Base-by-base conservation (phyloP, 2,113 vertebrate genomes). In the Cryptotis parvus region DNA sequence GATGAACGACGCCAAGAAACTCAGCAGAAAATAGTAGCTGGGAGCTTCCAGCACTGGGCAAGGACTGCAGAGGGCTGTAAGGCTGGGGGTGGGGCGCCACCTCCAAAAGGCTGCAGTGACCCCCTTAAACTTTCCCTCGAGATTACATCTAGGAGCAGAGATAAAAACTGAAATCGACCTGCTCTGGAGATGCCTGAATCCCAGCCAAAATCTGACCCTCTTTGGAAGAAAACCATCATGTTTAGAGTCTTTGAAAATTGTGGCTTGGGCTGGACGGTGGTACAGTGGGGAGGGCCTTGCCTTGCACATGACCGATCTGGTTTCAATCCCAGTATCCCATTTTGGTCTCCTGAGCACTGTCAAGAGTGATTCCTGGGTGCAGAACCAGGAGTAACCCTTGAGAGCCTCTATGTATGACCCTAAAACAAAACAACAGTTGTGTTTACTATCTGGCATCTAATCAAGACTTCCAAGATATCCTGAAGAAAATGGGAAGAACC, bases 201-300 rank as follows among this genome's bases (percentile, higher is more conserved):
- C 15, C 7, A 9, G 70, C 45, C 41, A 66, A 4, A 52, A 55
- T 31, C 16, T 55, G 24, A 55, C 73, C 10, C 4, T 41, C 33
- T 83, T 33, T 58, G 31, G 58, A 73, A 90, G 58, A 75, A 65
- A 66, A 66, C 24, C 55, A 55, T 37, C 65, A 80, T 41, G 5
- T 77, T 87, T 84, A 78, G 37, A 89, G 61, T 27, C 55, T 63
- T 79, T 78, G 33, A 63, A 63, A 52, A 29, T 79, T 49, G 78
- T 58, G 55, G 39, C 10, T 49, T 49, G 10, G 45, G 45, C 10
- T 49, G 45, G 9, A 49, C 45, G 9, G 14, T 49, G 14, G 45
- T 49, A 49, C 45, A 49, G 45, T 0, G 55, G 31, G 43, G 43
- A 45, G 43, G 43, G 43, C 43, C 45, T 49, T 49, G 14, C 45